Base-by-base conservation (phyloP, 2,888 invertebrate genomes). In the Drepana falcataria region DNA sequence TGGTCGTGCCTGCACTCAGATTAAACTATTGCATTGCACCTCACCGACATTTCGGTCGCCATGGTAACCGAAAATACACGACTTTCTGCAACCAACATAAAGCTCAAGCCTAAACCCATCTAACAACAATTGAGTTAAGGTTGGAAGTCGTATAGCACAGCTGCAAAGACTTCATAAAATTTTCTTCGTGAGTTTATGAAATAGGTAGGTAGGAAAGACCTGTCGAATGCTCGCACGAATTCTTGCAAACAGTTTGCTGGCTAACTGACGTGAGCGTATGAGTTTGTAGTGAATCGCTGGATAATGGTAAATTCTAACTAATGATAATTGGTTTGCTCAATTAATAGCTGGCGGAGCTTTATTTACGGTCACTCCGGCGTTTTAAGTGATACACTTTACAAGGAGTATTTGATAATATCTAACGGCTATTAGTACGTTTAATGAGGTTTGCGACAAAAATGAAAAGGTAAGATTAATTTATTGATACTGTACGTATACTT, bases 1-100 rank as follows among this genome's bases (percentile, higher is more conserved):
- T 82, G 77, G 80, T 88, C 87, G 85, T 87, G 86, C 83, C 77
- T 74, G 70, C 71, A 77, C 75, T 68, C 72, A 82, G 79, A 83
- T 82, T 82, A 82, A 83, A 84, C 82, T 85, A 83, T 85, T 87
- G 85, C 85, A 81, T 84, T 81, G 85, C 83, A 81, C 78, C 82
- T 81, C 76, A 72, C 81, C 80, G 80, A 80, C 77, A 79, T 86
- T 83, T 81, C 77, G 76, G 86, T 87, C 83, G 71, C 82, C 84
- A 83, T 86, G 81, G 84, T 71, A 79, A 87, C 87, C 79, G 71
- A 85, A 82, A 83, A 73, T 74, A 79, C 79, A 80, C 77, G 80
- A 81, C 72, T 66, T 63, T 69, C 69, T 69, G 60, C 60, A 53
- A 54, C 44, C 51, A 35, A 33, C 51, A 40, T 49, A 40, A 34